These are phyloP conservation scores for Pseudorectes ferrugineus DNA, from an alignment of 2,113 vertebrate genomes.

Conservation along the genomic window DNA sequence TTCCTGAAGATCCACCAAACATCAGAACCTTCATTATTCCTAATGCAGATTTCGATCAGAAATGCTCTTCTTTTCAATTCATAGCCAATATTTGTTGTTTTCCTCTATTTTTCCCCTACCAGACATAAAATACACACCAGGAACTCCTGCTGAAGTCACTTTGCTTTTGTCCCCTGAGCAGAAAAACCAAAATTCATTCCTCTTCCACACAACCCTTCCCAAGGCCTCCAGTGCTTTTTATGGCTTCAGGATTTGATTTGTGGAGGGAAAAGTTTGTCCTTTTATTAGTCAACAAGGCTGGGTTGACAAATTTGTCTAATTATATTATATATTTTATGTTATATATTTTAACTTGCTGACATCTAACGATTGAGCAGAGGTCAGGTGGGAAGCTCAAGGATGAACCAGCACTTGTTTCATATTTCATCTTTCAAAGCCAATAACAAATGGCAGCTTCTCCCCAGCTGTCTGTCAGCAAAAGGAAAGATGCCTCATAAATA, in stretches of 20 bases:
- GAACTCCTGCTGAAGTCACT: background rate
- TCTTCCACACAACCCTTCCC: background rate
- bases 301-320: background rate
- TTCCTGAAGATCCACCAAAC: background rate
- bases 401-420: constrained; percentile 34
- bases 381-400: constrained; percentile 42
- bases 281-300: constrained; percentile 5
- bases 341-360: constrained; percentile 29
- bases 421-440: constrained; percentile 38
- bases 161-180: background rate
- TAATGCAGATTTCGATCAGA: background rate
- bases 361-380: background rate
- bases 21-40: background rate
- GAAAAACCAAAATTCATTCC: background rate
- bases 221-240: constrained; percentile 5
- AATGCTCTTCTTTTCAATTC: background rate
- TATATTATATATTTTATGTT: background rate
- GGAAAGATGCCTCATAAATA: background rate
- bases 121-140: background rate
- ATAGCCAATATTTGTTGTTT: background rate
- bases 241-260: constrained; percentile 37
- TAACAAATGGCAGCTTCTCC: background rate
- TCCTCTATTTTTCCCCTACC: background rate
- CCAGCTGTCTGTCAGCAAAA: background rate
- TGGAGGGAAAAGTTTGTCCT: background rate